Percentiles rank a stretch among this genome's conserved stretches.
These are phyloP conservation scores for Columba livia DNA, from an alignment of 2,113 vertebrate species.

Conservation along the genomic window DNA sequence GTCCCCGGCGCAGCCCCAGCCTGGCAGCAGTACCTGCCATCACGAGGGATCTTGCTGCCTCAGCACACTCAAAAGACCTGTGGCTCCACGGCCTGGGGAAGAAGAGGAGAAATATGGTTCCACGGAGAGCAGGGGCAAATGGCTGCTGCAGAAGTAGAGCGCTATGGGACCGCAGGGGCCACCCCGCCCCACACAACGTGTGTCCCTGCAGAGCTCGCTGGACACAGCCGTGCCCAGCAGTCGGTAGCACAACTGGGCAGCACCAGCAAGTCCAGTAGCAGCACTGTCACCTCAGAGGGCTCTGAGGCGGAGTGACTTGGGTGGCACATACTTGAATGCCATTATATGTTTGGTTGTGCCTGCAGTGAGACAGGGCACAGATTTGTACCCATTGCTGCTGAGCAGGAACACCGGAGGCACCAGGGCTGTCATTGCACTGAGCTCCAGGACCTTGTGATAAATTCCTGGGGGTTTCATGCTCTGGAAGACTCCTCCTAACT, in stretches of 20 bases:
- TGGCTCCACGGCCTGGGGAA: background rate
- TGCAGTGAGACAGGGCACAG: background rate
- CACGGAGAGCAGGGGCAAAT: background rate
- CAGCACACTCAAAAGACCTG: background rate
- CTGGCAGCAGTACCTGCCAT: background rate
- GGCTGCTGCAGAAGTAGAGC: background rate
- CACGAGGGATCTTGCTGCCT: background rate
- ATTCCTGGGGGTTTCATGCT: background rate
- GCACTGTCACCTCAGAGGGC: background rate
- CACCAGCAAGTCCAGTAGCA: background rate
- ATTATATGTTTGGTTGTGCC: background rate
- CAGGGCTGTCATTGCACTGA: rapidly evolving
- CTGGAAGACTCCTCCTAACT: background rate
- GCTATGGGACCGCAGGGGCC: background rate
- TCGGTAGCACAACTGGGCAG: background rate
- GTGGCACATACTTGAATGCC: background rate
- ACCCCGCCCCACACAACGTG: rapidly evolving
- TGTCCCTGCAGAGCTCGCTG: background rate
- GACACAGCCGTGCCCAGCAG: background rate
- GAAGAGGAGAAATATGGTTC: background rate
- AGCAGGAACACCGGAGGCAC: background rate
- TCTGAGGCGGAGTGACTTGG: background rate
- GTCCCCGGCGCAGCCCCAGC: rapidly evolving
- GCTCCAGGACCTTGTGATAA: background rate
- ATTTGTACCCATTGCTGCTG: background rate